Base-by-base conservation (phyloP, 2,113 vertebrate species). In the Prunella fulvescens region DNA sequence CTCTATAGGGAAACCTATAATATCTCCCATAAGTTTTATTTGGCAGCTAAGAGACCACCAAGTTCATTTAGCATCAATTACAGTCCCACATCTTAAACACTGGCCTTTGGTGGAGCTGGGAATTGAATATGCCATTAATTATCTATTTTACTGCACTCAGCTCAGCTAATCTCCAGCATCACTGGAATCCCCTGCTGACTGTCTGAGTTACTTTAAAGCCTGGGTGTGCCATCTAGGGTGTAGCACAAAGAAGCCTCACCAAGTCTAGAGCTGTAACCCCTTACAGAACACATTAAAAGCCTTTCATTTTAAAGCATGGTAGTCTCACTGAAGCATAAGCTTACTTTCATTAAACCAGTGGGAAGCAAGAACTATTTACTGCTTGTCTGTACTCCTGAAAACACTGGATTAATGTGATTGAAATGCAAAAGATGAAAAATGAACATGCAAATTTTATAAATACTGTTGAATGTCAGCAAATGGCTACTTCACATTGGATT, bases 101-200 rank as follows among this genome's bases (percentile, higher is more conserved):
- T 79, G 70, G 73, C 87, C 89, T 95, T 91, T 80, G 58, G 44
- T 87, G 53, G 66, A 88, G 33, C 54, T 76, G 64, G 72, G 88
- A 93, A 89, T 95, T 92, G 81, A 91, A 77, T 77, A 82, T 58
- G 56, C 50, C 82, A 65, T 95, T 97, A 97, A 94, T 95, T 87
- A 91, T 67, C 95, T 91, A 7, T 88, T 94, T 95, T 85, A 92
- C 42, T 82, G 57, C 84, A 73, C 80, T 92, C 64, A 70, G 53
- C 69, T 95, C 73, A 87, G 78, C 81, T 95, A 70, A 92, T 91
- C 89, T 95, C 31, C 65, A 60, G 58, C 87, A 93, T 91, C 76
- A 67, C 3, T 91, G 78, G 70, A 95, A 96, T 92, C 87, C 91
- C 96, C 93, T 91, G 84, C 84, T 95, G 94, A 26, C 69, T 84